Percentiles rank a stretch among this genome's conserved stretches.
phyloP scores from a whole-genome alignment of 2,113 vertebrate genomes.

The Diadophis punctatus region DNA sequence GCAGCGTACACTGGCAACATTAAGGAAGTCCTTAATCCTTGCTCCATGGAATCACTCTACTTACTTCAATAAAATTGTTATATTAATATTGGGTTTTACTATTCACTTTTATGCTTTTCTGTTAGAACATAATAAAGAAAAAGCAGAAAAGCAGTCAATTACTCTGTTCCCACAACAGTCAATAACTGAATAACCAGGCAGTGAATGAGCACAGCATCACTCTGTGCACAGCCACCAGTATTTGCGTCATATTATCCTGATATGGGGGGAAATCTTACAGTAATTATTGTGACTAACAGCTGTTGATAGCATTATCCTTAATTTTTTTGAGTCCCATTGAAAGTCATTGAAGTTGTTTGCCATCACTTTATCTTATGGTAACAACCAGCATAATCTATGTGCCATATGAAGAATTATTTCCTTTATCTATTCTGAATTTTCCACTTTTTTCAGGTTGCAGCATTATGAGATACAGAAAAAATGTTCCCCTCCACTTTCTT shows the following conservation, averaged over 20 bases:
- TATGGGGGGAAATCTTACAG: neutral
- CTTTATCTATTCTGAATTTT: neutral
- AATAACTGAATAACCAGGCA: neutral
- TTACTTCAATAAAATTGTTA: neutral
- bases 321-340: neutral
- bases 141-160: neutral
- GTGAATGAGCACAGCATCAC: neutral
- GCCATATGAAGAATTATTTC: neutral
- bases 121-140: neutral
- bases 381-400: neutral
- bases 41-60: neutral
- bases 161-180: neutral
- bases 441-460: neutral
- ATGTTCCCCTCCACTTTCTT: neutral
- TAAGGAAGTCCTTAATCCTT: neutral
- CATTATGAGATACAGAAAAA: neutral
- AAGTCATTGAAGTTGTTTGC: neutral
- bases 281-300: neutral
- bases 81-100: neutral
- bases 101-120: neutral
- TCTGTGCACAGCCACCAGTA: neutral
- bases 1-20: neutral
- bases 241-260: neutral
- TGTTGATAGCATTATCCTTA: neutral
- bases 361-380: neutral